phyloP scores from a whole-genome alignment of 30 jellyfish, hydroid and myxozoan species.

The Hydra vulgaris region DNA sequence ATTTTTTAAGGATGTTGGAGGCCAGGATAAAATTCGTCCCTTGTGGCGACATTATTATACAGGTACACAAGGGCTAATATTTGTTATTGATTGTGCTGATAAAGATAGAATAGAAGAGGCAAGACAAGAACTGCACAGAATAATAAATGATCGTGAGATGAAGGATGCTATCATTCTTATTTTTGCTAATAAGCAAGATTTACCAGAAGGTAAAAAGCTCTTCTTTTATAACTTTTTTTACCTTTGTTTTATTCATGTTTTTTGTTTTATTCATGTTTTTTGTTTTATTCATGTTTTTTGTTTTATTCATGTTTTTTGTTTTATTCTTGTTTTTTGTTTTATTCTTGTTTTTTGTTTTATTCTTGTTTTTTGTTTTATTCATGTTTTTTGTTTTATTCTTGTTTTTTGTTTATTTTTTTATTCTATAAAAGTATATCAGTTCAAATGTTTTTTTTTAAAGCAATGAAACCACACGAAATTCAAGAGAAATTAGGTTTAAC shows the following conservation, averaged over 20 bases:
- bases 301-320: too few species aligned
- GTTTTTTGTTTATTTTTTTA: background rate
- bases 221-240: background rate
- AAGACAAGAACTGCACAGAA: slow-evolving; percentile 94
- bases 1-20: slow-evolving; percentile 87
- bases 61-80: slow-evolving; percentile 93
- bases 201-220: slow-evolving; percentile 66
- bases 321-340: too few species aligned
- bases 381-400: background rate
- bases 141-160: slow-evolving; percentile 95
- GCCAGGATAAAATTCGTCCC: slow-evolving; percentile 97
- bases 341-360: too few species aligned
- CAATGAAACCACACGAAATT: slow-evolving; percentile 90
- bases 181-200: slow-evolving; percentile 95
- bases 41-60: slow-evolving; percentile 98
- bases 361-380: background rate
- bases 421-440: too few species aligned
- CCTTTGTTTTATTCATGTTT: too few species aligned
- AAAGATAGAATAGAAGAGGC: slow-evolving; percentile 96
- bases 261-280: background rate
- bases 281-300: background rate
- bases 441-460: slow-evolving; percentile 28
- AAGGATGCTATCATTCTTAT: slow-evolving; percentile 87
- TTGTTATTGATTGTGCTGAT: slow-evolving; percentile 98
- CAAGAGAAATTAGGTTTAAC: slow-evolving; percentile 94